phyloP scores from a whole-genome alignment of 1,140 invertebrate species.

The Brachionus koreanus region DNA sequence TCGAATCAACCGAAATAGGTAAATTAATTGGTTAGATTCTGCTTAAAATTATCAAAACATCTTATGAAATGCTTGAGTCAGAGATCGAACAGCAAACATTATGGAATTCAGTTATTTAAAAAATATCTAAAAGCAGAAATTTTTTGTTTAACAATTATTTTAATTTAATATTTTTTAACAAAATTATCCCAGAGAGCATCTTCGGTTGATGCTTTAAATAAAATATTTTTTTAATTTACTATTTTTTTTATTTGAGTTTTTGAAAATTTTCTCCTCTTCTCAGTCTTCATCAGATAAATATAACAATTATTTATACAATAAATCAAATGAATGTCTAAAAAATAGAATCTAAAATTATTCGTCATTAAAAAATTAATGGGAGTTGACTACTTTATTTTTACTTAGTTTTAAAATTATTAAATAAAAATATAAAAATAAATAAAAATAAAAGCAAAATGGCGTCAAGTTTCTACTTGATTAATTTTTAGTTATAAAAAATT shows the following conservation, averaged over 20 bases:
- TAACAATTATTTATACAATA: no score
- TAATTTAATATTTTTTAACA: not conserved
- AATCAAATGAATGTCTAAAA: no score
- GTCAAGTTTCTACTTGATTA: not conserved
- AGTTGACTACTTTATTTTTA: no score
- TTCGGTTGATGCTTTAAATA: not conserved
- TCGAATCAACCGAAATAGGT: not conserved
- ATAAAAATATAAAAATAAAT: no score
- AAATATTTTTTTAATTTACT: not conserved
- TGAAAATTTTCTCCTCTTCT: no score
- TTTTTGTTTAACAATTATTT: not conserved
- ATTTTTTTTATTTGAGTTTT: no score
- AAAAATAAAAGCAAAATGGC: not conserved
- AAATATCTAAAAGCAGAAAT: not conserved
- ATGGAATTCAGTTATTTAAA: not conserved
- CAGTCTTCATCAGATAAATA: no score
- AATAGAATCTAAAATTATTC: no score
- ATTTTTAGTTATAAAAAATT: not conserved
- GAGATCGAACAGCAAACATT: not conserved
- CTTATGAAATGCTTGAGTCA: not conserved
- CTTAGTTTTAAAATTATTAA: no score
- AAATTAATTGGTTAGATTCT: not conserved
- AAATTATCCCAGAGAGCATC: not conserved
- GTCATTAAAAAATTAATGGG: no score
- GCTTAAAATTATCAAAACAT: not conserved